Conservation (phyloP, 1,140 invertebrate genomes). For the Archivesica marissinica region DNA sequence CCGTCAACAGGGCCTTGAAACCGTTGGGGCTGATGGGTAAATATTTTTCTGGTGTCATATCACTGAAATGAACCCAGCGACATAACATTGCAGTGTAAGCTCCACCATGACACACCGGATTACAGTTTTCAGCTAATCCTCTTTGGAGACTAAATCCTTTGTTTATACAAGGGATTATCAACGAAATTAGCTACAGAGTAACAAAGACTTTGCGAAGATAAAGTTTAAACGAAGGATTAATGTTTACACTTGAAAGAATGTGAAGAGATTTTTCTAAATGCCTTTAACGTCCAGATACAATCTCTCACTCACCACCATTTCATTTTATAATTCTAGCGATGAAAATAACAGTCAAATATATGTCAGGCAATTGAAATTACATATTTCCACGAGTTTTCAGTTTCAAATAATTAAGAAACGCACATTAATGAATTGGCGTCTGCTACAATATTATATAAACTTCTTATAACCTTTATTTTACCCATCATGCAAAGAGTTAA, state of each 20-base stretch:
- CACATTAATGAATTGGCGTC: too few species aligned
- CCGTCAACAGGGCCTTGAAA: neutral
- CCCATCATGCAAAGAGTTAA: too few species aligned
- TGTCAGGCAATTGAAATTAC: too few species aligned
- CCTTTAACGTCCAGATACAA: neutral
- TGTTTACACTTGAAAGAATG: slow-evolving; percentile 22
- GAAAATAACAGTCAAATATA: too few species aligned
- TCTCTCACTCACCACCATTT: neutral
- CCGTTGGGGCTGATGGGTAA: neutral
- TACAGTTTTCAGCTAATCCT: neutral
- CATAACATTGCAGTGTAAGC: neutral
- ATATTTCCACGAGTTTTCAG: too few species aligned
- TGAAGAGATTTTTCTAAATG: slow-evolving; percentile 1
- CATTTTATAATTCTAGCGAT: too few species aligned
- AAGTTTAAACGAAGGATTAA: slow-evolving; percentile 38
- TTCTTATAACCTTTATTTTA: too few species aligned
- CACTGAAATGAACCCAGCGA: neutral
- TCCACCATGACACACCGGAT: neutral
- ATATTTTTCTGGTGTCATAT: slow-evolving; percentile 15
- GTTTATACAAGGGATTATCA: slow-evolving; percentile 30
- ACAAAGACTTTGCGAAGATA: slow-evolving; percentile 16
- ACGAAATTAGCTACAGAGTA: slow-evolving; percentile 1
- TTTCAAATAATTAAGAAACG: too few species aligned
- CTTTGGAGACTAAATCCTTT: neutral
- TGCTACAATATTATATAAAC: too few species aligned